Evolutionary conservation across 2,797 vertebrate species (phyloP).

Genomic region (Pitangus sulphuratus): DNA sequence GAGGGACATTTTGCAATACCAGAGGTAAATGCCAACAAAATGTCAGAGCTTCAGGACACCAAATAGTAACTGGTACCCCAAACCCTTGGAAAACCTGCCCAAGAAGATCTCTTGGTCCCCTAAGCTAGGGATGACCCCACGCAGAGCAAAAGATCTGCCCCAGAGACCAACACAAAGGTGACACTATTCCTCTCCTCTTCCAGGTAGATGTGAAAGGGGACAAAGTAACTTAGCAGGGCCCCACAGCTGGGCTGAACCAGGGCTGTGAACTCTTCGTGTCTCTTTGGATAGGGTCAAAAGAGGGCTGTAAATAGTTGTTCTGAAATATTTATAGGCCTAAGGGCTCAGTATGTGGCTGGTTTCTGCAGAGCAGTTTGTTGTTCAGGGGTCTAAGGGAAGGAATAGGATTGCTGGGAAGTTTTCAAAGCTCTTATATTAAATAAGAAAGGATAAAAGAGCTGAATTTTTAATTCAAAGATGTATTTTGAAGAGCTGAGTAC

Average conservation of each 20-base stretch:
- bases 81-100: not conserved
- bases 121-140: not conserved
- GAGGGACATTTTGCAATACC: not conserved
- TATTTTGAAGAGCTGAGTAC: not conserved
- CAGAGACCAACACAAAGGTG: not conserved
- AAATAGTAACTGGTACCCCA: not conserved
- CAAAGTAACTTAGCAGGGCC: not conserved
- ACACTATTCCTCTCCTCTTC: not conserved
- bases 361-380: not conserved
- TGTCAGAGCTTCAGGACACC: not conserved
- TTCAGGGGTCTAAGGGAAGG: not conserved
- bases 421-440: not conserved
- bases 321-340: not conserved
- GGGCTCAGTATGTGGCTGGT: not conserved
- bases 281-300: not conserved
- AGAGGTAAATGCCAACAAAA: not conserved
- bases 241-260: not conserved
- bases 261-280: not conserved
- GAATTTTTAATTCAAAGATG: not conserved
- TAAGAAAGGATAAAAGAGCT: not conserved
- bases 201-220: not conserved
- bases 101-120: fast-evolving
- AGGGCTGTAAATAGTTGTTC: not conserved
- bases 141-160: not conserved
- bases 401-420: not conserved